These are phyloP conservation scores for Micropoecilia bifurca DNA, from an alignment of 2,797 vertebrate species.

Conservation along the genomic window DNA sequence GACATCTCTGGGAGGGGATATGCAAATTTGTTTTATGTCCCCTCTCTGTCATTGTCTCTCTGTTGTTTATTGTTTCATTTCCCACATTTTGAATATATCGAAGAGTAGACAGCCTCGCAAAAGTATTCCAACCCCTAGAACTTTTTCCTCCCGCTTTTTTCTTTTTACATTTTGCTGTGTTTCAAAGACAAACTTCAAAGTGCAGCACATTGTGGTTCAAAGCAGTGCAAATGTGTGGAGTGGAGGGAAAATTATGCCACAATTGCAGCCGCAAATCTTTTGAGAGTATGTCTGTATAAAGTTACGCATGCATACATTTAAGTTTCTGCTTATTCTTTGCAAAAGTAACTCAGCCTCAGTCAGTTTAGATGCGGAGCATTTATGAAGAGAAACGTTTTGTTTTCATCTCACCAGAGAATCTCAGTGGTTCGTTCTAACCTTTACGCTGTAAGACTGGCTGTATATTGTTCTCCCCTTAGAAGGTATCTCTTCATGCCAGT, in stretches of 20 bases:
- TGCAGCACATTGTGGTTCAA: neutral
- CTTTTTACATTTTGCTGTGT: neutral
- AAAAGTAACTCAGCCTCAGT: neutral
- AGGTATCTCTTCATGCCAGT: neutral
- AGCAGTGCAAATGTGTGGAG: neutral
- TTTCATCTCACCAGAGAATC: neutral
- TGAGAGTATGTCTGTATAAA: neutral
- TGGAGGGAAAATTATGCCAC: neutral
- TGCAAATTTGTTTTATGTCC: slow-evolving; percentile 62
- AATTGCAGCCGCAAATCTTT: neutral
- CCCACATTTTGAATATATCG: slow-evolving; percentile 35
- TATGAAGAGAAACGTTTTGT: neutral
- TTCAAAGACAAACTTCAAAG: slow-evolving; percentile 3
- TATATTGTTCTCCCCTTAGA: neutral
- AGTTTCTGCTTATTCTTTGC: neutral
- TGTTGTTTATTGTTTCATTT: slow-evolving; percentile 49
- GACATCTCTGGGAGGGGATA: slow-evolving; percentile 50
- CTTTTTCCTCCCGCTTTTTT: neutral
- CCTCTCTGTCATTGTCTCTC: slow-evolving; percentile 47
- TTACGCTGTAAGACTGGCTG: neutral
- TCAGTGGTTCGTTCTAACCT: neutral
- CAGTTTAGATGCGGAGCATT: neutral
- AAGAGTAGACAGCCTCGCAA: slow-evolving; percentile 9
- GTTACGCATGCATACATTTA: neutral
- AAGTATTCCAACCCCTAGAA: slow-evolving; percentile 4